Base-by-base conservation (phyloP, 2,113 vertebrate species). In the Plestiodon gilberti region DNA sequence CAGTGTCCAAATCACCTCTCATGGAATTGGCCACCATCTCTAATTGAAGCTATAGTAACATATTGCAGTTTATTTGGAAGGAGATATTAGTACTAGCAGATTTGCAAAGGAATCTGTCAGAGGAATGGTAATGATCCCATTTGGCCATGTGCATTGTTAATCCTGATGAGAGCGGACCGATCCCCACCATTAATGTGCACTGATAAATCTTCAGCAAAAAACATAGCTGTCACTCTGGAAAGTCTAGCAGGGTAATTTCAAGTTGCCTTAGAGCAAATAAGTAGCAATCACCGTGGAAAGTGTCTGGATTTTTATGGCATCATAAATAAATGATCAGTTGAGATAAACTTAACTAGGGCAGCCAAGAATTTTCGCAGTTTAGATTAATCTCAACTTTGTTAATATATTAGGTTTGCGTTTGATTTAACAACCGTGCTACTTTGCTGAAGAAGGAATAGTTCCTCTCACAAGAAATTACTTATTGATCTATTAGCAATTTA, bases 261-360 rank as follows among this genome's bases (percentile, higher is more conserved):
- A 89, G 6, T 57, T 95, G 88, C 90, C 92, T 95, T 94, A 92
- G 87, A 95, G 88, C 85, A 91, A 95, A 90, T 91, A 91, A 82
- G 74, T 90, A 92, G 87, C 81, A 93, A 93, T 96, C 84, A 94
- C 84, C 90, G 91, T 48, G 23, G 83, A 94, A 94, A 93, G 83
- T 88, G 82, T 93, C 85, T 94, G 78, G 86, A 91, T 88, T 93
- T 95, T 95, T 94, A 94, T 94, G 85, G 86, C 33, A 5, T 86
- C 91, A 93, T 95, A 95, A 96, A 95, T 96, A 96, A 96, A 93
- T 94, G 86, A 94, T 96, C 90, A 88, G 83, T 89, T 93, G 89
- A 93, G 87, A 92, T 91, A 95, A 95, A 89, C 78, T 23, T 93
- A 93, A 93, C 85, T 87, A 90, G 73, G 67, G 10, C n/a, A 92